Base-by-base conservation (phyloP, 2,113 vertebrate species). In the Ciconia boyciana region DNA sequence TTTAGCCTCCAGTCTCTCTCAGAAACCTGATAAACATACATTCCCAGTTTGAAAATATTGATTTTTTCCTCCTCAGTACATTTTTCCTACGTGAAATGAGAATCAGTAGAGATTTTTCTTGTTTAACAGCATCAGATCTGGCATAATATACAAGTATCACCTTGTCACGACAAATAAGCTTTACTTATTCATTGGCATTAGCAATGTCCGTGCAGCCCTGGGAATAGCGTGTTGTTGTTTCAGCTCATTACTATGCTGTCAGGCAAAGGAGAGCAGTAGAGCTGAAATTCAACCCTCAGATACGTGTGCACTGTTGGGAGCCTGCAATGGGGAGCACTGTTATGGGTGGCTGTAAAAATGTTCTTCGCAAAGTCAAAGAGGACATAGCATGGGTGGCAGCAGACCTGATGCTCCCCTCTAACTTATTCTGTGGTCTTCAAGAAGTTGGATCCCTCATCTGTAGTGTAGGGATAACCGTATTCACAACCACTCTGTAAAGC, bases 131-230 rank as follows among this genome's bases (percentile, higher is more conserved):
- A 4, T 77, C 16, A 83, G 48, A 62, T 87, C 28, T 85, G 43
- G 36, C 8, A 2, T 75, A 93, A 86, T 55, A 68, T 18, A 90
- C 39, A 84, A 85, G n/a, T 54, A 89, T 44, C 62, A 77, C 75
- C 83, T 83, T 94, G 87, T 88, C 81, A 69, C 4, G 24, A 95
- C 84, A 95, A 93, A 71, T 81, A 77, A 85, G 22, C 76, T 95
- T 90, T 87, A 70, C n/a, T 89, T 84, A 89, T 46, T 89, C 62
- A 21, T 26, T 66, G 52, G 41, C 55, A 66, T 79, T 86, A 87
- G 57, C 48, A 65, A 66, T 60, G 77, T 87, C 85, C 57, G 72
- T 1, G 4, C 43, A 80, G 89, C 34, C 71, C 39, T n/a, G 58
- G 46, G 71, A 89, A 81, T 5, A 77, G 46, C 1, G 3, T 57